phyloP scores from a whole-genome alignment of 2,888 invertebrate genomes.

The Leptinotarsa haldemani region DNA sequence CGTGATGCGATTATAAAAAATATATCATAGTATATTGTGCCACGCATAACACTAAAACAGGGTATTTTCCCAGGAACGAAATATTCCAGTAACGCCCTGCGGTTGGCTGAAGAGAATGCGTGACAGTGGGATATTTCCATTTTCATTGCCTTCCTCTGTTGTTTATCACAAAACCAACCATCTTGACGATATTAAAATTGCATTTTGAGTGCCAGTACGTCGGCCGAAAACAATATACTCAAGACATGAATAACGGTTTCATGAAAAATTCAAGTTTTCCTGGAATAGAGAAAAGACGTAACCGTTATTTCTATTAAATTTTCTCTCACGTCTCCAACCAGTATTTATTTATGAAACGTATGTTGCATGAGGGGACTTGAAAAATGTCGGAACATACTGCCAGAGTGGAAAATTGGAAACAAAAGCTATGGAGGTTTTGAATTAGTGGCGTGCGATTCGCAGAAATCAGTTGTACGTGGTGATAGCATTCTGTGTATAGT shows the following conservation, averaged over 20 bases:
- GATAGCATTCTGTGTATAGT: not conserved
- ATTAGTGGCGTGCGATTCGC: not conserved
- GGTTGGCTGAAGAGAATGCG: not conserved
- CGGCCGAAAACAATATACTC: constrained; percentile 39
- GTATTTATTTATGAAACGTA: constrained; percentile 37
- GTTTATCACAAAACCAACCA: constrained; percentile 34
- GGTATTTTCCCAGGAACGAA: not conserved
- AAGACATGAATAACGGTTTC: constrained; percentile 35
- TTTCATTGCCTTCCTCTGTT: not conserved
- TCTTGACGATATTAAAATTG: constrained; percentile 41
- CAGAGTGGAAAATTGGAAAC: constrained; percentile 11
- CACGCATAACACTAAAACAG: too few relatives aligned
- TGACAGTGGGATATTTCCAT: constrained; percentile 15
- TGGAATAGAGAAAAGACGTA: constrained; percentile 18
- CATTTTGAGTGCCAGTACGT: constrained; percentile 33
- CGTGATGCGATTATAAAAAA: too few relatives aligned
- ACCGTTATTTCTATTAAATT: constrained; percentile 35
- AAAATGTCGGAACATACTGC: constrained; percentile 4
- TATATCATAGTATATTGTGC: too few relatives aligned
- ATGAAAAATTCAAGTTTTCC: constrained; percentile 34
- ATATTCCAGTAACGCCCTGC: not conserved
- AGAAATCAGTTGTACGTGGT: not conserved
- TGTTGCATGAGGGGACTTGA: constrained; percentile 25
- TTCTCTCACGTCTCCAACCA: constrained; percentile 34
- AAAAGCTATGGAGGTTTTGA: constrained; percentile 3